phyloP scores from a whole-genome alignment of 2,113 vertebrate genomes.

The Neotoma lepida region DNA sequence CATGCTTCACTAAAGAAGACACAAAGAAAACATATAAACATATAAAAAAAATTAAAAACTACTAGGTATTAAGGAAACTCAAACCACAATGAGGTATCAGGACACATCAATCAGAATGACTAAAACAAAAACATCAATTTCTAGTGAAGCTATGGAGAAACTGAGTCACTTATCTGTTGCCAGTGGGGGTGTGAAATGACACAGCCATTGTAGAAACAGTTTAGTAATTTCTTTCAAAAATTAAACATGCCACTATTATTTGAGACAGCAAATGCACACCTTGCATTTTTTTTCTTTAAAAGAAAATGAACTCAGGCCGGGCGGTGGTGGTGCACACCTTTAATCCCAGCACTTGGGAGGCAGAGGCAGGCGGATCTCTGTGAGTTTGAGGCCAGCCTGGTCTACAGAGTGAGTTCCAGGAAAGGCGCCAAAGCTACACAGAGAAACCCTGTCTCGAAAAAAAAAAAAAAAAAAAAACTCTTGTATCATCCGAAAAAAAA shows the following conservation, averaged over 20 bases:
- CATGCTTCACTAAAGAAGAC: neutral
- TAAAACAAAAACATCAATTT: neutral
- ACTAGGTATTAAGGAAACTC: conserved; percentile 28
- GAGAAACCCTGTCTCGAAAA: too few species aligned
- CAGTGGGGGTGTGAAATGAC: neutral
- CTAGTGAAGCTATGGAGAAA: neutral
- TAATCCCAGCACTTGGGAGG: too few species aligned
- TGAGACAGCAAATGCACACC: neutral
- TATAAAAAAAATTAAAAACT: neutral
- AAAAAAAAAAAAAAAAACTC: neutral
- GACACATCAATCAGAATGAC: neutral
- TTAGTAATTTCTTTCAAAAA: neutral
- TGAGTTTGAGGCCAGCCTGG: too few species aligned
- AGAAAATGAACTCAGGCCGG: too few species aligned
- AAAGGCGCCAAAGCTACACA: too few species aligned
- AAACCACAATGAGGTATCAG: neutral
- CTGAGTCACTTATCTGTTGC: neutral
- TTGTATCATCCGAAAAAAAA: neutral
- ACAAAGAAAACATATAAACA: neutral
- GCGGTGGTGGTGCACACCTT: too few species aligned
- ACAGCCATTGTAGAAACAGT: neutral
- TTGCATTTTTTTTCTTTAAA: neutral
- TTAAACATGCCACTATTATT: neutral
- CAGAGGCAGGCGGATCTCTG: too few species aligned
- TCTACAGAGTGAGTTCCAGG: too few species aligned